Conservation (phyloP, 2,797 vertebrate genomes). For the Phyllotis vaccarum region DNA sequence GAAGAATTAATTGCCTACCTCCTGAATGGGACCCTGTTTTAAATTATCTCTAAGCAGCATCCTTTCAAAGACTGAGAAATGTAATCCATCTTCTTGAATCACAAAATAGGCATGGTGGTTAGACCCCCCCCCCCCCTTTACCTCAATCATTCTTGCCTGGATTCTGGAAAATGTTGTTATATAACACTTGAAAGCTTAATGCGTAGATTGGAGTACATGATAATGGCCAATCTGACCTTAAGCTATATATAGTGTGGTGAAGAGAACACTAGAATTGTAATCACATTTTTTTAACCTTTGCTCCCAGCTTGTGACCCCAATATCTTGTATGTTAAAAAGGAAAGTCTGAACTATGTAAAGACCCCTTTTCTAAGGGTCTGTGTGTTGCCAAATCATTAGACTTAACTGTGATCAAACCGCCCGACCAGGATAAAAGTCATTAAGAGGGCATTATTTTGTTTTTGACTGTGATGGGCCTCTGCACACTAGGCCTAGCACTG, state of each 20-base stretch:
- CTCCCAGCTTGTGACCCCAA: neutral
- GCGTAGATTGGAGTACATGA: slow-evolving; percentile 5
- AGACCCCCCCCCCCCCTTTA: neutral
- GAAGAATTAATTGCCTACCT: slow-evolving; percentile 38
- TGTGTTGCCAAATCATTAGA: slow-evolving; percentile 21
- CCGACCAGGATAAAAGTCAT: neutral
- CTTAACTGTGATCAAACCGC: neutral
- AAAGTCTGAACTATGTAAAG: neutral
- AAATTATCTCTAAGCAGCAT: slow-evolving; percentile 51
- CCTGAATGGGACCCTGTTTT: slow-evolving; percentile 12
- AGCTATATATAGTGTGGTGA: neutral
- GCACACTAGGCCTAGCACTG: neutral
- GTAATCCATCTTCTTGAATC: slow-evolving; percentile 19
- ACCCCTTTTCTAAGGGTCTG: neutral
- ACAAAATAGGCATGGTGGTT: slow-evolving; percentile 4
- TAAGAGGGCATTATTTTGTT: slow-evolving; percentile 14
- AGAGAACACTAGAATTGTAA: slow-evolving; percentile 22
- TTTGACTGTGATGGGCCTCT: neutral
- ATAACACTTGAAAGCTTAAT: slow-evolving; percentile 56
- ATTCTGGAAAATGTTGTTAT: slow-evolving; percentile 51
- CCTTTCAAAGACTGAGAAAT: slow-evolving; percentile 51
- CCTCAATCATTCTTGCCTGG: neutral
- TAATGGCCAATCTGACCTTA: neutral
- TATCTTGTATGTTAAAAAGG: slow-evolving; percentile 27
- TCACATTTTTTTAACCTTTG: slow-evolving; percentile 21